phyloP scores from a whole-genome alignment of 2,113 vertebrate genomes.

The Copsychus sechellarum region DNA sequence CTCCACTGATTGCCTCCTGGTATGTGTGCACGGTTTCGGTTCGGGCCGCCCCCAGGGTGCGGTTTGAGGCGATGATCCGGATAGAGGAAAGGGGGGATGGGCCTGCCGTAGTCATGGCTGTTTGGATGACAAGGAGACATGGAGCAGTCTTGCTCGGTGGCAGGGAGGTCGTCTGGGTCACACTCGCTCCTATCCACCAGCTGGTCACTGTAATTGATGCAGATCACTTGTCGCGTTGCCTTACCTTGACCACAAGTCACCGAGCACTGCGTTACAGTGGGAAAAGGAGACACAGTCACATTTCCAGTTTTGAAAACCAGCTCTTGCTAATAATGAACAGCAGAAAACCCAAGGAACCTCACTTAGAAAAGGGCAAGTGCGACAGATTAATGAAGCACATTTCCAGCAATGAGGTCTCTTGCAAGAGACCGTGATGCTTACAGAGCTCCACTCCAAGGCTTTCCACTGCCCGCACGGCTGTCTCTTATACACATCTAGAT shows the following conservation, averaged over 20 bases:
- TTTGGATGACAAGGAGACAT: constrained; percentile 88
- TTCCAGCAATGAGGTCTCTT: not conserved
- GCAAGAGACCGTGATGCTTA: constrained; percentile 66
- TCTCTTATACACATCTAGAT: no score
- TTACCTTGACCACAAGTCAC: constrained; percentile 95
- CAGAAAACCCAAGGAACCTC: not conserved
- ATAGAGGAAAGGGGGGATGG: constrained; percentile 72
- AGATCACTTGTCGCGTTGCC: constrained; percentile 88
- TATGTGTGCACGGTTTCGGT: constrained; percentile 69
- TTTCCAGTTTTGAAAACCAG: not conserved
- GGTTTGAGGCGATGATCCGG: constrained; percentile 73
- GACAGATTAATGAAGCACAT: not conserved
- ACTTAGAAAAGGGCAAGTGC: not conserved
- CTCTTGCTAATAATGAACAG: not conserved
- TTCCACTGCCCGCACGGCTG: constrained; percentile 97
- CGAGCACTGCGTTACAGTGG: constrained; percentile 83
- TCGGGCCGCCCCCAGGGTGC: constrained; percentile 57
- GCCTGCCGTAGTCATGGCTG: constrained; percentile 73
- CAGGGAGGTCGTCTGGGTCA: constrained; percentile 86
- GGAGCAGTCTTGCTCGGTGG: constrained; percentile 89
- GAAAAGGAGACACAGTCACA: constrained; percentile 49
- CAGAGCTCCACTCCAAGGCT: constrained; percentile 91
- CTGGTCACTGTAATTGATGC: constrained; percentile 90
- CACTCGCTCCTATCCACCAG: constrained; percentile 87
- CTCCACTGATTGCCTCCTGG: constrained; percentile 89